These are phyloP conservation scores for Eutrigla gurnardus DNA, from an alignment of 2,797 vertebrate genomes.

Conservation along the genomic window DNA sequence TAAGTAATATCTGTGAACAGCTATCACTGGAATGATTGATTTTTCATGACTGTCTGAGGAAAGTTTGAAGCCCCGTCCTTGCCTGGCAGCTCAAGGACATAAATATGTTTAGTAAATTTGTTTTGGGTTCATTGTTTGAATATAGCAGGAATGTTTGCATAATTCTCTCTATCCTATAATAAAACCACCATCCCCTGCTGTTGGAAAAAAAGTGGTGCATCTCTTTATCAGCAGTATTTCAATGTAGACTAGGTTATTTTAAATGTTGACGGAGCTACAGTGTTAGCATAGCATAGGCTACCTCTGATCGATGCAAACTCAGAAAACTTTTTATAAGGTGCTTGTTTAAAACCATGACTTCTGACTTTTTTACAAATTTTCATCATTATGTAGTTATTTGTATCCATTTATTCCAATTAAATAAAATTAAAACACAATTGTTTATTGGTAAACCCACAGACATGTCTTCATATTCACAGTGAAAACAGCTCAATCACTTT, in stretches of 20 bases:
- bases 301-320: too few species aligned
- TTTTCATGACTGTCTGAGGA: not conserved
- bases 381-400: too few species aligned
- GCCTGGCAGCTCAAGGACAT: not conserved
- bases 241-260: too few species aligned
- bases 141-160: not conserved
- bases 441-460: too few species aligned
- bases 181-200: not conserved
- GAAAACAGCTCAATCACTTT: too few species aligned
- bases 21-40: conserved; percentile 1
- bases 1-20: not conserved
- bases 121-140: conserved; percentile 6
- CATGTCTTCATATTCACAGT: too few species aligned
- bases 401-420: too few species aligned
- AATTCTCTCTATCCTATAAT: not conserved
- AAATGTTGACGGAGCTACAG: not conserved
- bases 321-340: too few species aligned
- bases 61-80: not conserved
- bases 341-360: too few species aligned
- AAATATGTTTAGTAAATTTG: not conserved
- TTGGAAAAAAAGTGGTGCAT: not conserved
- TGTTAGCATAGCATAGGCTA: not conserved
- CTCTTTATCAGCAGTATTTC: too few species aligned
- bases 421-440: too few species aligned
- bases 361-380: too few species aligned